Percentiles rank a stretch among this genome's conserved stretches.
These are phyloP conservation scores for Zosterops lateralis DNA, from an alignment of 2,113 vertebrate species.

Conservation along the genomic window DNA sequence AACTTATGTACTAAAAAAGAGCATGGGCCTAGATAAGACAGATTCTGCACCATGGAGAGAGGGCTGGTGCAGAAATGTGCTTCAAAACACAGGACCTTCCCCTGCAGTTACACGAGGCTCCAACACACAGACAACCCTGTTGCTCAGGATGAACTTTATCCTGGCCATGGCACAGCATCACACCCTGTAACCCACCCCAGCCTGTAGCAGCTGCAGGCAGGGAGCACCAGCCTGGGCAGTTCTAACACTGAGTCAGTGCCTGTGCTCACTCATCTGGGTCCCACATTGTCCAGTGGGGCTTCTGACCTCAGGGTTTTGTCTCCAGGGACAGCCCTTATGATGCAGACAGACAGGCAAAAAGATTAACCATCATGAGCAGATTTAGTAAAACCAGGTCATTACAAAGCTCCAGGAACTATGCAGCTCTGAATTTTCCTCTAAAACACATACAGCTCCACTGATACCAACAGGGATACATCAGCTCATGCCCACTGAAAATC, in stretches of 20 bases:
- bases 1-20: background rate
- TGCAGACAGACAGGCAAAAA: background rate
- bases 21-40: fast-evolving
- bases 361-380: background rate
- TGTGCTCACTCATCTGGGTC: background rate
- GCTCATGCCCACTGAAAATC: background rate
- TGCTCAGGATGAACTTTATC: background rate
- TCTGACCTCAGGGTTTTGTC: background rate
- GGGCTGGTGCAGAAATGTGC: background rate
- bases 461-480: background rate
- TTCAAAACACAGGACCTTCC: background rate
- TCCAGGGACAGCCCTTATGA: background rate
- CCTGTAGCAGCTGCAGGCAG: too few species aligned
- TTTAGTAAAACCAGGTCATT: background rate
- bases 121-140: fast-evolving
- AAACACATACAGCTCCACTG: background rate
- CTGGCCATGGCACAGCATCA: fast-evolving
- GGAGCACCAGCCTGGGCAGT: background rate
- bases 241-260: background rate
- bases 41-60: background rate
- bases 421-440: background rate
- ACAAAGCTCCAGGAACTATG: background rate
- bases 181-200: background rate
- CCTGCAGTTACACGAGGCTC: fast-evolving
- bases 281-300: background rate